A percentile compares a stretch with the other conserved stretches of the same genome.
These are phyloP conservation scores for Theodoxus fluviatilis DNA, from an alignment of 2,888 invertebrate genomes.

Conservation along the genomic window DNA sequence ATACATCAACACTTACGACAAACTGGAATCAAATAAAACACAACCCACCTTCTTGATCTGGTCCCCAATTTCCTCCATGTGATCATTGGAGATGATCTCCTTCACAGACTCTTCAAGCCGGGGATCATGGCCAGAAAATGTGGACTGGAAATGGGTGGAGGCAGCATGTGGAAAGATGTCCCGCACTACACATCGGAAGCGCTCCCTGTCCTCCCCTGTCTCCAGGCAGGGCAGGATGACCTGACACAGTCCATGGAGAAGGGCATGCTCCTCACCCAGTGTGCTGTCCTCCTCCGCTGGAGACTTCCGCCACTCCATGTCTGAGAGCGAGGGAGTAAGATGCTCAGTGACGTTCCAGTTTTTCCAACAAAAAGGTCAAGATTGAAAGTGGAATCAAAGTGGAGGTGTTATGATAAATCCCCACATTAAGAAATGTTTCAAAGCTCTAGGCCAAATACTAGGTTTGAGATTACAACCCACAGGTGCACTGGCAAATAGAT, in stretches of 20 bases:
- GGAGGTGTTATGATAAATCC: not conserved
- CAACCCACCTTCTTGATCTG: constrained; percentile 52
- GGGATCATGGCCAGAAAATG: constrained; percentile 38
- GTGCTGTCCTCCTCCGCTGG: constrained; percentile 33
- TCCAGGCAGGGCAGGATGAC: constrained; percentile 45
- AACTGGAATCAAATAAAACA: not conserved
- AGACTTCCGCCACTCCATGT: constrained; percentile 25
- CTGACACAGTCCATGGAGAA: constrained; percentile 50
- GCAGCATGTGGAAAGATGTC: constrained; percentile 57
- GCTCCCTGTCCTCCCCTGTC: constrained; percentile 42
- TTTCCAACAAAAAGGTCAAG: not conserved
- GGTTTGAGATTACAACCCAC: too few species aligned
- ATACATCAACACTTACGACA: too few species aligned
- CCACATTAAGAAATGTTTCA: not conserved
- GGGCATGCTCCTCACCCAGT: constrained; percentile 49
- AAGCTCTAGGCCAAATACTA: too few species aligned
- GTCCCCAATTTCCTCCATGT: constrained; percentile 46
- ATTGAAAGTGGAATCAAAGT: not conserved
- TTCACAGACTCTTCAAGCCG: constrained; percentile 50
- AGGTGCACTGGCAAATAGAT: too few species aligned
- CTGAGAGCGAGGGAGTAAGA: not conserved
- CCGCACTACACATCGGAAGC: constrained; percentile 45
- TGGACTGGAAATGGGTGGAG: constrained; percentile 35
- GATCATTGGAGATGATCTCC: constrained; percentile 57
- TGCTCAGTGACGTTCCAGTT: not conserved